These are phyloP conservation scores for Adineta ricciae DNA, from an alignment of 2,888 invertebrate genomes.

Conservation along the genomic window DNA sequence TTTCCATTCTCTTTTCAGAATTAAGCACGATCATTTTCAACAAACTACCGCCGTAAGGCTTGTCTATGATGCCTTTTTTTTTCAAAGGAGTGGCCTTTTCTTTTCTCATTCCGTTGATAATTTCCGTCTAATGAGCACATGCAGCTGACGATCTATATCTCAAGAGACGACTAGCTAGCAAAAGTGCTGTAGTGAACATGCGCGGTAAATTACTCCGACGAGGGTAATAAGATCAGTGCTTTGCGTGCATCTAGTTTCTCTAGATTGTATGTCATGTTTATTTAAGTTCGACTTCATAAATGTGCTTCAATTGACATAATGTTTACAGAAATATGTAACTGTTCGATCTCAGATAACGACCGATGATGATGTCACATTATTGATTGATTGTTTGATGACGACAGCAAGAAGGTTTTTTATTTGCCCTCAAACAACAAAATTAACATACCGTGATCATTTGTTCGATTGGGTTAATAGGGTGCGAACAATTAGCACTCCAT, in stretches of 20 bases:
- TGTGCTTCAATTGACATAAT: background rate
- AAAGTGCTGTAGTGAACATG: background rate
- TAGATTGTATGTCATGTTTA: background rate
- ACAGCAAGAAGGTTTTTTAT: background rate
- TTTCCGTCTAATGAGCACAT: background rate
- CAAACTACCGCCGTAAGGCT: background rate
- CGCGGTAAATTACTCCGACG: background rate
- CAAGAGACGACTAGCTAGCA: background rate
- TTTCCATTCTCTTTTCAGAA: background rate
- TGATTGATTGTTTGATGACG: background rate
- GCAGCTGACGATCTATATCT: background rate
- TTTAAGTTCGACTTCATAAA: background rate
- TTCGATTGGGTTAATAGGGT: background rate
- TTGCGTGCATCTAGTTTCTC: background rate
- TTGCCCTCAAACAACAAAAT: background rate
- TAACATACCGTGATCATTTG: background rate
- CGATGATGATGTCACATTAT: background rate
- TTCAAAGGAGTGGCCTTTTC: background rate
- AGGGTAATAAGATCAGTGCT: background rate
- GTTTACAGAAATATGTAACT: background rate
- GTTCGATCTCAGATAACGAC: background rate
- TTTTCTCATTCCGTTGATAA: background rate
- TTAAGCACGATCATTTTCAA: background rate
- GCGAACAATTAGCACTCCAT: background rate
- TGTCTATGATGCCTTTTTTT: background rate